These are phyloP conservation scores for Pelochelys cantorii DNA, from an alignment of 2,797 vertebrate species.

Conservation along the genomic window DNA sequence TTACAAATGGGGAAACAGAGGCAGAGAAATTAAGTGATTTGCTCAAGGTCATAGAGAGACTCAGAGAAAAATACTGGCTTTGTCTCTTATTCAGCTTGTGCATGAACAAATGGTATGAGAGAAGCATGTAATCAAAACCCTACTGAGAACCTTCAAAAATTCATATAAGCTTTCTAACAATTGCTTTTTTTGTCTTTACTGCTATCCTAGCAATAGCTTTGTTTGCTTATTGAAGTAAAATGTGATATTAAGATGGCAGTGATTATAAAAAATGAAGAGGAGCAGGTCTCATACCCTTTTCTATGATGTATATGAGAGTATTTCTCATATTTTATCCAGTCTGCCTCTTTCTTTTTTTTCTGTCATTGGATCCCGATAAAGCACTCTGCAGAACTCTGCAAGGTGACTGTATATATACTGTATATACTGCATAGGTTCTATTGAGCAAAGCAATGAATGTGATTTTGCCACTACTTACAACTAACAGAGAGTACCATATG, in stretches of 20 bases:
- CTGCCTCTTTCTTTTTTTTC: background rate
- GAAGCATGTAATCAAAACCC: background rate
- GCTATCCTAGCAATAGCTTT: background rate
- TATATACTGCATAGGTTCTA: slow-evolving; percentile 11
- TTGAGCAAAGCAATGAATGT: slow-evolving; percentile 2
- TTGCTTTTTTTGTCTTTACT: fast-evolving
- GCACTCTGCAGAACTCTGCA: background rate
- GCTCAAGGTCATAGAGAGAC: background rate
- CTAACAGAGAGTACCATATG: slow-evolving; percentile 7
- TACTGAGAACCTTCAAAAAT: background rate
- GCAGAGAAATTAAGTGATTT: background rate
- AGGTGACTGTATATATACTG: background rate
- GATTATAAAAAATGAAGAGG: background rate
- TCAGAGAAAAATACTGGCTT: background rate
- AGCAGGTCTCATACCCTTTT: background rate
- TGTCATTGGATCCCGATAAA: background rate
- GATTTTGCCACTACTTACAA: background rate
- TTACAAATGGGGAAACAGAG: background rate
- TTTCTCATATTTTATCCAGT: background rate
- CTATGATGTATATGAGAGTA: background rate
- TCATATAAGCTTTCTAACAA: background rate
- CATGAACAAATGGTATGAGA: background rate
- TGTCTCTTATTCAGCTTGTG: background rate
- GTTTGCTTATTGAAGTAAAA: background rate
- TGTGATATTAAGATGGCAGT: background rate